Evolutionary conservation across 1,140 invertebrate genomes (phyloP).

Genomic region (Aphelenchoides avenae): DNA sequence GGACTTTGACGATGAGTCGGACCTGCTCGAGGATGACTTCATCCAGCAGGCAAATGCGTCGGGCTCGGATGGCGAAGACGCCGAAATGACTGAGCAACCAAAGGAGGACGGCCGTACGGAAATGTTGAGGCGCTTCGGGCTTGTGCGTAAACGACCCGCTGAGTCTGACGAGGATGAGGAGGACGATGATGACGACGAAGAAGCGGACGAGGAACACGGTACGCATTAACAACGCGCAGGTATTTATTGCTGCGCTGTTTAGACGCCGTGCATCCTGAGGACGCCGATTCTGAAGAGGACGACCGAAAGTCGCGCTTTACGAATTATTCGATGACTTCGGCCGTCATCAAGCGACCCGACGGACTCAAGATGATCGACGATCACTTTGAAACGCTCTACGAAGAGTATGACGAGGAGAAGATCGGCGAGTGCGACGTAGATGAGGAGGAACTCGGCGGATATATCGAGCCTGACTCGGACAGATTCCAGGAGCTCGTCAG

Average conservation of each 20-base stretch:
- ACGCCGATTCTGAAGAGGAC: conserved; percentile 20
- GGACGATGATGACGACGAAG: conserved; percentile 59
- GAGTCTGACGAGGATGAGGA: conserved; percentile 56
- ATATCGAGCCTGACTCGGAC: conserved; percentile 2
- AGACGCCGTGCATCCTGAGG: too few species aligned
- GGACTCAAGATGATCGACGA: conserved; percentile 78
- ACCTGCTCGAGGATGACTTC: conserved; percentile 41
- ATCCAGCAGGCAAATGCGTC: conserved; percentile 21
- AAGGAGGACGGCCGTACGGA: conserved; percentile 37
- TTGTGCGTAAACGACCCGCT: conserved; percentile 22
- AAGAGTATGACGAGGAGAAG: conserved; percentile 63
- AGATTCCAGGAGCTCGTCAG: conserved; percentile 5
- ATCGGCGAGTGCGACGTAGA: conserved; percentile 65
- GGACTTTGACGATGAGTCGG: conserved; percentile 60
- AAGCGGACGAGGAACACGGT: conserved; percentile 4
- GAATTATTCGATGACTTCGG: conserved; percentile 87
- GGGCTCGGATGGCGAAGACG: too few species aligned
- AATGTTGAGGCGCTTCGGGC: conserved; percentile 30
- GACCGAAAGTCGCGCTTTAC: conserved; percentile 75
- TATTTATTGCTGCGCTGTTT: too few species aligned
- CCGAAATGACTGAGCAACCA: conserved; percentile 8
- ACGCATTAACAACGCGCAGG: not conserved
- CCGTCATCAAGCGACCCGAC: conserved; percentile 79
- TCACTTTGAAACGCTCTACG: conserved; percentile 83
- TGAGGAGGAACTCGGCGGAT: conserved; percentile 62